These are phyloP conservation scores for Etheostoma cragini DNA, from an alignment of 2,113 vertebrate genomes.

Conservation along the genomic window DNA sequence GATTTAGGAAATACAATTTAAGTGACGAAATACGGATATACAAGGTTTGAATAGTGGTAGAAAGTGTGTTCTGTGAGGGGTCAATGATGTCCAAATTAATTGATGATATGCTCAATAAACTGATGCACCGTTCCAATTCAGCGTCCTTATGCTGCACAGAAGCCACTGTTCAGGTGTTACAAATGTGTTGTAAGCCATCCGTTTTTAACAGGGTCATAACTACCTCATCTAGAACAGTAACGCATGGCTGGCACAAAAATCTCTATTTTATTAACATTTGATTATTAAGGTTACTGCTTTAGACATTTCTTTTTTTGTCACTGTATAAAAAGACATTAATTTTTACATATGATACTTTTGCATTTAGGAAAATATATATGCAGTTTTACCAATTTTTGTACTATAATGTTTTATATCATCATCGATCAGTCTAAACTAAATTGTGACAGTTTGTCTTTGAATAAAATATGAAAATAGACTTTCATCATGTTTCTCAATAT, in stretches of 20 bases:
- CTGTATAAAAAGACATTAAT: slow-evolving; percentile 12
- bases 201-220: slow-evolving; percentile 17
- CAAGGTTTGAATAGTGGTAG: too few species aligned
- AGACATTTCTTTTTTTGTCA: slow-evolving; percentile 2
- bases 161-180: not conserved
- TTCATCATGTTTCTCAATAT: not conserved
- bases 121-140: not conserved
- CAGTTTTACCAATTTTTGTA: slow-evolving; percentile 33
- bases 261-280: too few species aligned
- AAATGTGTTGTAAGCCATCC: not conserved
- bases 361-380: not conserved
- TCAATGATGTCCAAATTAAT: not conserved
- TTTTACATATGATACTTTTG: slow-evolving; percentile 23
- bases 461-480: slow-evolving; percentile 2
- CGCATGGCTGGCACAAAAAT: too few species aligned
- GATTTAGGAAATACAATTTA: too few species aligned
- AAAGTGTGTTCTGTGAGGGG: too few species aligned
- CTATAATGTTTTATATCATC: not conserved
- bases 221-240: slow-evolving; percentile 40
- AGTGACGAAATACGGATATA: too few species aligned
- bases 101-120: not conserved
- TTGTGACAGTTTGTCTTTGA: slow-evolving; percentile 5
- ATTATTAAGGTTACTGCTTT: slow-evolving; percentile 6
- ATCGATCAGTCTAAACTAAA: not conserved
- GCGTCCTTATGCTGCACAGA: not conserved